Base-by-base conservation (phyloP, 2,797 vertebrate species). In the Cyprinella venusta region DNA sequence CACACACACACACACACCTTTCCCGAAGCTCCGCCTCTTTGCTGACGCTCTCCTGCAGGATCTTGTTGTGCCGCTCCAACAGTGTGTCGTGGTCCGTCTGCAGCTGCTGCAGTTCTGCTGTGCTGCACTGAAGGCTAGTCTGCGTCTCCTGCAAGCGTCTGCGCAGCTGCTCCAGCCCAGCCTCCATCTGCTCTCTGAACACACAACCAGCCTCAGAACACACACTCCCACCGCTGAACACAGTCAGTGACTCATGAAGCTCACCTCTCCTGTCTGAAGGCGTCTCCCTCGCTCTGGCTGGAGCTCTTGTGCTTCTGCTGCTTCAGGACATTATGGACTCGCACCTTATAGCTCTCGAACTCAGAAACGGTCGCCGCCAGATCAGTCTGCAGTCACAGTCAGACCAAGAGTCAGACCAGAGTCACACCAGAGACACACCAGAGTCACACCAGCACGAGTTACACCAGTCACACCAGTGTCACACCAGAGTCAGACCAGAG, bases 251-350 rank as follows among this genome's bases (percentile, higher is more conserved):
- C 42, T 5, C 45, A 15, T 48, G 45, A 1, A 4, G 45, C 45
- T 56, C 2, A 99, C 98, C 96, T 96, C 93, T 99, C 96, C 82
- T 95, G 93, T 91, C 95, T 97, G 79, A 93, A 91, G 82, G 93
- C 89, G 16, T 98, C 96, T 76, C 89, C 89, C 8, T 95, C 94
- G 50, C 59, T 89, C 75, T 92, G 92, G 6, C 87, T 1, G 0
- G 86, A 90, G 76, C 86, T 91, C 90, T 93, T 95, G 45, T 89
- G 95, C 92, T 97, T 97, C 91, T 95, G 92, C 85, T 99, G 98
- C 85, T 98, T 99, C 64, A 99, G 94, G 61, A 99, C 98, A 68
- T 98, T 99, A 91, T 99, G 98, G 82, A 99, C 98, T 79, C 98
- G 95, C 68, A 99, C 96, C 92, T 98, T 99, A 88, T 99, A 99